These are phyloP conservation scores for Poeciliopsis prolifica DNA, from an alignment of 2,113 vertebrate species.

Conservation along the genomic window DNA sequence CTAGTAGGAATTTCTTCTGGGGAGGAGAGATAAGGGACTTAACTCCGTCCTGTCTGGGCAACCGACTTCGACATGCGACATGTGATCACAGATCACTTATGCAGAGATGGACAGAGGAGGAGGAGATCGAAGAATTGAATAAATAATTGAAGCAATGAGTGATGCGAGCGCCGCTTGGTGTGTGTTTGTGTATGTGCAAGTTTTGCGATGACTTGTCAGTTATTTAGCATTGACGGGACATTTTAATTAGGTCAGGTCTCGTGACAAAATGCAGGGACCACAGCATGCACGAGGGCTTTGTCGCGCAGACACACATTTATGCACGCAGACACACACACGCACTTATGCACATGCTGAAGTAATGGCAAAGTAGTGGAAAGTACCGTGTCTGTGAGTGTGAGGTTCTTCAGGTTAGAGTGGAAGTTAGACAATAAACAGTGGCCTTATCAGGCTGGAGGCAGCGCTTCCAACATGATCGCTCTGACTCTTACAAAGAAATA, in stretches of 20 bases:
- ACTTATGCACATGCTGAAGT: slow-evolving; percentile 41
- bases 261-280: slow-evolving; percentile 50
- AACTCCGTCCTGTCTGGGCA: slow-evolving; percentile 85
- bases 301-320: neutral
- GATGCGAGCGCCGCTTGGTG: slow-evolving; percentile 3
- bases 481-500: slow-evolving; percentile 63
- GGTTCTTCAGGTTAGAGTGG: slow-evolving; percentile 72
- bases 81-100: slow-evolving; percentile 70
- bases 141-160: slow-evolving; percentile 52
- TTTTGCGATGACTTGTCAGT: slow-evolving; percentile 44
- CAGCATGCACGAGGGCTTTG: neutral
- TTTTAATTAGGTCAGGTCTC: slow-evolving; percentile 66
- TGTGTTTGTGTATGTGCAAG: neutral
- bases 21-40: slow-evolving; percentile 91
- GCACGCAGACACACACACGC: neutral
- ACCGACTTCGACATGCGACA: slow-evolving; percentile 64
- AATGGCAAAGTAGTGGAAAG: slow-evolving; percentile 67
- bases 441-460: slow-evolving; percentile 73
- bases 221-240: slow-evolving; percentile 33
- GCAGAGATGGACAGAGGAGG: slow-evolving; percentile 59
- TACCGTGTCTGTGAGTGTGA: slow-evolving; percentile 56
- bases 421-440: slow-evolving; percentile 76
- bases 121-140: slow-evolving; percentile 62
- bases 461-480: slow-evolving; percentile 71
- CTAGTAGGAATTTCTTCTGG: slow-evolving; percentile 94